Conservation (phyloP, 2,797 vertebrate species). For the Fistularia commersonii region DNA sequence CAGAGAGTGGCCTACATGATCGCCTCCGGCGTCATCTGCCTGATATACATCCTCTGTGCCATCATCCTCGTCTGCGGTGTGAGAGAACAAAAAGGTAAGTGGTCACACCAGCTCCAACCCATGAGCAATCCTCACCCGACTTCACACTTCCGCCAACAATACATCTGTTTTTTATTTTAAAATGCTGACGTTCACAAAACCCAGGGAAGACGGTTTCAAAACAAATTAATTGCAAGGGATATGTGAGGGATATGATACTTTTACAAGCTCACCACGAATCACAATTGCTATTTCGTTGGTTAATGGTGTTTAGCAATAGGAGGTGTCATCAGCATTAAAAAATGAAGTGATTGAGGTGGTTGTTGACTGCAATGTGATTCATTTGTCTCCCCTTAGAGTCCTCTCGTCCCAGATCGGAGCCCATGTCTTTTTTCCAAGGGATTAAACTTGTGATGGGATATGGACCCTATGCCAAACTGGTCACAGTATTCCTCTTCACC, state of each 20-base stretch:
- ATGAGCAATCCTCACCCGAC: no score
- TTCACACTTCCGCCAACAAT: no score
- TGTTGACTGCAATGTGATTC: not conserved
- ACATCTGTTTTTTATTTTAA: not conserved
- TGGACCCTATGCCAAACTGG: slow-evolving; percentile 88
- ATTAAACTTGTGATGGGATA: slow-evolving; percentile 90
- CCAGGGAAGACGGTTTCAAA: no score
- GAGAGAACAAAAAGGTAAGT: slow-evolving; percentile 84
- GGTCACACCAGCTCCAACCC: no score
- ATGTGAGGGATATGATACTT: no score
- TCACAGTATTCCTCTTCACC: slow-evolving; percentile 92
- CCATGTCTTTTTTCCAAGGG: slow-evolving; percentile 83
- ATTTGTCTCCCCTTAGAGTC: slow-evolving; percentile 66
- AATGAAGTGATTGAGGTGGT: no score
- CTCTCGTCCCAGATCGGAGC: slow-evolving; percentile 69
- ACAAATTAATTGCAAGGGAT: no score
- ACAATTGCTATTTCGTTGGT: no score
- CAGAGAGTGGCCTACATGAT: slow-evolving; percentile 91
- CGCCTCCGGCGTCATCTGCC: slow-evolving; percentile 84
- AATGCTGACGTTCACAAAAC: no score
- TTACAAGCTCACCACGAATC: no score
- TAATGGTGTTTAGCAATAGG: no score
- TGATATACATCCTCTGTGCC: slow-evolving; percentile 89
- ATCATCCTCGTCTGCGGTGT: slow-evolving; percentile 84
- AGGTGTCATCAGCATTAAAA: no score